Evolutionary conservation across 2,113 vertebrate species (phyloP).

Genomic region (Phodopus roborovskii): DNA sequence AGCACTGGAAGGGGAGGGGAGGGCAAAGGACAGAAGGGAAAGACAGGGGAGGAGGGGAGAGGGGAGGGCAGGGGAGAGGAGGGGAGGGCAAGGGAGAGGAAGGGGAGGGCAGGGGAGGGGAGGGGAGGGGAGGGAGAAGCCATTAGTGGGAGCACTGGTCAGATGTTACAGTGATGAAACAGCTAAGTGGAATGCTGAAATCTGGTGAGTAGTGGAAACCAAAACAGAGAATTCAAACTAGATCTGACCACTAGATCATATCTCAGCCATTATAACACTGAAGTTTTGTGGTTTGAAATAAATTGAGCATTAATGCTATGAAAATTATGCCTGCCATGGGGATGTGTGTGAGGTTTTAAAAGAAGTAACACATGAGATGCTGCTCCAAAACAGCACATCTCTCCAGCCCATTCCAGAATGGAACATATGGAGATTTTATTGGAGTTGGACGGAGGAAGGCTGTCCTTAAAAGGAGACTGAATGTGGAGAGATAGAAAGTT

Average conservation of each 20-base stretch:
- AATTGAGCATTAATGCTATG: background rate
- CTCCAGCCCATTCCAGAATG: background rate
- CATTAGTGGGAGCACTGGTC: background rate
- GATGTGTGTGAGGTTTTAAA: background rate
- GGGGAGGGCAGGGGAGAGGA: background rate
- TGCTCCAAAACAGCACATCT: background rate
- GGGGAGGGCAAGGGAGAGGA: background rate
- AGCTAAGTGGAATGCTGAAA: background rate
- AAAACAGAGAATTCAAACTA: background rate
- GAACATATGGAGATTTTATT: background rate
- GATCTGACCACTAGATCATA: background rate
- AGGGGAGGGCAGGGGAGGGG: background rate
- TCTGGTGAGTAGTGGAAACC: background rate
- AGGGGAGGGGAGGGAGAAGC: background rate
- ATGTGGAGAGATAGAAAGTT: background rate
- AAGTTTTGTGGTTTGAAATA: constrained; percentile 29
- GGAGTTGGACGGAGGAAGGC: background rate
- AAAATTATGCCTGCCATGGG: background rate
- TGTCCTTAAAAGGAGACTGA: background rate
- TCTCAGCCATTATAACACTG: background rate
- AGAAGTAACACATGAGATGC: background rate
- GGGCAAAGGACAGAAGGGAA: background rate
- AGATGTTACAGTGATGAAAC: background rate
- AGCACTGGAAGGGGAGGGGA: background rate
- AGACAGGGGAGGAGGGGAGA: fast-evolving